Base-by-base conservation (phyloP, 2,797 vertebrate species). In the Periophthalmus magnuspinnatus region DNA sequence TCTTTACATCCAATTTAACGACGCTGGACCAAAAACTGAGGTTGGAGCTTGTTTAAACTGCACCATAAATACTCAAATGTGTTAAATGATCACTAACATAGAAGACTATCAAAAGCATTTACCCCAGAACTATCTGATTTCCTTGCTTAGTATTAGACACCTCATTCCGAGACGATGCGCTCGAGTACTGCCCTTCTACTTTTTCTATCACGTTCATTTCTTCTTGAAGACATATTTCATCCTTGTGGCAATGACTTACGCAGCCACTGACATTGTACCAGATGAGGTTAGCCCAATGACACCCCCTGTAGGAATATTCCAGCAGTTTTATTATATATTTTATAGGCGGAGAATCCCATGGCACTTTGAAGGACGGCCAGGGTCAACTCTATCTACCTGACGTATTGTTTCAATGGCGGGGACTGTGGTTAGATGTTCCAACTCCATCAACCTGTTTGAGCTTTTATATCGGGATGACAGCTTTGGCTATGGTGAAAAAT, bases 301-400 rank as follows among this genome's bases (percentile, higher is more conserved):
- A 75, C 81, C 74, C 71, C 71, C 78, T 70, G 67, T 1, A 50
- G 80, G 74, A 78, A 65, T 55, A 76, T 56, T 9, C 66, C 58
- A 75, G 5, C 36, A 69, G 57, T 67, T 86, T 78, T 60, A 80
- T 81, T 60, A 81, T 67, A 70, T 81, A 78, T 69, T 82, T 85
- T 75, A 70, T 74, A 76, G 72, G 63, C 57, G 72, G 71, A 78
- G 65, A 75, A 69, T 81, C 84, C 72, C 63, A 72, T 56, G 70
- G 69, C 54, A 65, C 48, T 59, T 64, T 83, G 73, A 83, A 84
- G 78, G 77, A 85, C 80, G 69, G 41, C 62, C 59, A 62, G 68
- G 77, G 84, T 84, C 75, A 76, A 69, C 50, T 28, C 32, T 67
- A 77, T 77, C 77, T 75, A 77, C 70, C 81, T 56, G 63, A 64